Evolutionary conservation across 1,140 invertebrate species (phyloP), one percentile per base, ranked within the genome.

Genomic region (Schmidtea mediterranea): DNA sequence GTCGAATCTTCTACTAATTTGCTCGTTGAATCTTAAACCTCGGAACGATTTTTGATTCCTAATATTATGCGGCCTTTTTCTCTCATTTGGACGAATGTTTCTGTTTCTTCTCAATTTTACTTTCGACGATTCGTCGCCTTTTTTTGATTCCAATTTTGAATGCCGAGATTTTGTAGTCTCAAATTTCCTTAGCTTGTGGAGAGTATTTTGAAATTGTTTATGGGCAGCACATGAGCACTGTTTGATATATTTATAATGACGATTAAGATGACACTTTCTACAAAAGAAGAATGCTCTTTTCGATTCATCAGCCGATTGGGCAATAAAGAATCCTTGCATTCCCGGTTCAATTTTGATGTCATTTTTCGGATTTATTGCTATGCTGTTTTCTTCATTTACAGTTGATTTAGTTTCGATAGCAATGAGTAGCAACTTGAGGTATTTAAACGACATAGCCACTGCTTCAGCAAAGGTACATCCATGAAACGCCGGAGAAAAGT

Each of bases 281-380:
- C 92, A 98, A 69, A 92, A 98, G 69, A 83, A 94, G 80, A 87
- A 94, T 46, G 90, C 92, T 65, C 89, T 78, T 75, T 97, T 97
- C 16, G 95, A 89, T 74, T 98, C 92, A 69, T 98, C 92, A 19
- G 89, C 89, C 55, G 87, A 95, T 71, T 98, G 89, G 57, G 92
- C 92, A 66, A 98, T 95, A 68, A 98, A 98, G 71, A 98, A 98
- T 57, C 90, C 90, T 72, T 95, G 89, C 54, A 89, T 97, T 64
- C 87, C 92, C 36, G 83, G 79, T 62, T 83, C 79, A 52, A 98
- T 94, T 68, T 92, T 92, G 10, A 71, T 67, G 51, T 82, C 82
- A 54, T 79, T n/a, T 56, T 84, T 75, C 46, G 90, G 90, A 73
- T 98, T 98, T 54, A 98, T 98, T 10, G 87, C 89, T 56, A 97